Evolutionary conservation across 2,113 vertebrate species (phyloP), one percentile per base, ranked within the genome.

Genomic region (Oostethus manadensis): DNA sequence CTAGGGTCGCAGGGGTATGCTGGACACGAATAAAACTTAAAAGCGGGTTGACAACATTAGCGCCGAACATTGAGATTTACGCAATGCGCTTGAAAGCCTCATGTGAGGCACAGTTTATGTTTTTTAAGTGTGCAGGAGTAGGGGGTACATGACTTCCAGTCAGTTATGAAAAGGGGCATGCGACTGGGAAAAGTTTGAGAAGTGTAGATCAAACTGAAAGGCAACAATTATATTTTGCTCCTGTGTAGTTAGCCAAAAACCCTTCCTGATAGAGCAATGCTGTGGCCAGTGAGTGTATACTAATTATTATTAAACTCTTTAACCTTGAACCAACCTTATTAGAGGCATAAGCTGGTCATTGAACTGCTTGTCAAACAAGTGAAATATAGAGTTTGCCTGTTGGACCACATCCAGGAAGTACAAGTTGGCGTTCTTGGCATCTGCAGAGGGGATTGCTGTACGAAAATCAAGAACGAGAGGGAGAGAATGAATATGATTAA

Each of bases 301-400:
- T 53, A 10, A 33, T 10, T 17, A 20, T 20, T 11, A 33, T n/a
- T 53, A 53, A 55, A 55, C n/a, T 17, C 5, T 40, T 21, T n/a
- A 14, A 35, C 15, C 49, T 45, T 63, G 38, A 22, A 72, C 85
- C 84, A 80, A 99, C 97, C 96, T 99, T 88, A 99, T 95, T 68
- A 99, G 85, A 75, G 97, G 96, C 96, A 99, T 99, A 74, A 99
- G 93, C 83, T 99, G 95, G 88, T 99, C 97, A 83, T 96, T 99
- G 88, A 99, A 98, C 67, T 99, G 97, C 82, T 99, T 99, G 87
- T 99, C 97, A 89, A 99, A 99, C 69, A 99, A 90, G 86, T 99
- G 96, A 86, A 99, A 99, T 88, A 99, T 94, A 11, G 97, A 97
- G 89, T 99, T 99, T 29, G 97, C 97, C 65, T 99, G 97, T 73